phyloP scores from a whole-genome alignment of 1,140 invertebrate genomes.

The fruit fly (Drosophila melanogaster) region DNA sequence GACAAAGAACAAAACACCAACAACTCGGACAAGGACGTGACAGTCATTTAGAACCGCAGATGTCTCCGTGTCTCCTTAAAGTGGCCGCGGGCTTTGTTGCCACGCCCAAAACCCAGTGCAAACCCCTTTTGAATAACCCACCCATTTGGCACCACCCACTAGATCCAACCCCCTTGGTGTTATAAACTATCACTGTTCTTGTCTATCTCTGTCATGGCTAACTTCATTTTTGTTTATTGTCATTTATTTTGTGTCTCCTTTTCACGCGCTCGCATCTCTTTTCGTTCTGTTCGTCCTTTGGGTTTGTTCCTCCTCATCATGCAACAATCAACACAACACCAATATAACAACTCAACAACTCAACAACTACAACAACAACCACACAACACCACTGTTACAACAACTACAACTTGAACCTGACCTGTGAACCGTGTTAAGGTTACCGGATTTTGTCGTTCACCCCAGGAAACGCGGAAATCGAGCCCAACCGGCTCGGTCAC shows the following conservation, averaged over 20 bases:
- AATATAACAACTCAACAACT: conserved; percentile 41
- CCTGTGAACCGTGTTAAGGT: conserved; percentile 87
- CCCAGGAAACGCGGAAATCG: conserved; percentile 91
- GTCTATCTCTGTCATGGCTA: conserved; percentile 80
- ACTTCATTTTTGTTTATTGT: conserved; percentile 80
- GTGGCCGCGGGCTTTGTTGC: conserved; percentile 52
- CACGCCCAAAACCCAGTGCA: conserved; percentile 13
- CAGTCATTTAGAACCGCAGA: conserved; percentile 80
- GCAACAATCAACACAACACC: conserved; percentile 63
- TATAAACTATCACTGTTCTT: conserved; percentile 75
- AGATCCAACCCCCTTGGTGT: conserved; percentile 11
- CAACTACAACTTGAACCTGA: conserved; percentile 66
- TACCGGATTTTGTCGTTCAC: conserved; percentile 96
- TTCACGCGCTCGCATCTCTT: conserved; percentile 65
- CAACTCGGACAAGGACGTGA: conserved; percentile 81
- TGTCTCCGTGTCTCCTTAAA: conserved; percentile 62
- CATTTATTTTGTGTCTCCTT: conserved; percentile 72
- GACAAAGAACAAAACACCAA: conserved; percentile 32
- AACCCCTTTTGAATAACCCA: conserved; percentile 18
- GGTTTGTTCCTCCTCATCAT: conserved; percentile 66
- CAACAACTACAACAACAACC: conserved; percentile 41
- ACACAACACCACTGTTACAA: conserved; percentile 56
- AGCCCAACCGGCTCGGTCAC: conserved; percentile 91
- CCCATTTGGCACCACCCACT: not conserved
- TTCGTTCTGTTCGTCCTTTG: conserved; percentile 67